phyloP scores from a whole-genome alignment of 2,888 invertebrate species.

The Lasioglossum oenotherae region DNA sequence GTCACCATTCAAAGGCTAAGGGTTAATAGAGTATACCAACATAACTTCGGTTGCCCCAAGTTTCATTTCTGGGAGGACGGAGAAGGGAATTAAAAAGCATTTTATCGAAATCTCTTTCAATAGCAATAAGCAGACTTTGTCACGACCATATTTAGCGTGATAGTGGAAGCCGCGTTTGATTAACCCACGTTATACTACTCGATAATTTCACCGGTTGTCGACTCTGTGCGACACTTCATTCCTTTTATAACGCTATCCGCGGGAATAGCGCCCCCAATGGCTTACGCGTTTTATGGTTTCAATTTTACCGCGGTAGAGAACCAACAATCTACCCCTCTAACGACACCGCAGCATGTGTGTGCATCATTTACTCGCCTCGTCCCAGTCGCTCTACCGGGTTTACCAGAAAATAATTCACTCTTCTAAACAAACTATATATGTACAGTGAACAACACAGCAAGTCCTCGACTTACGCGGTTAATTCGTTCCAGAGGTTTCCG shows the following conservation, averaged over 20 bases:
- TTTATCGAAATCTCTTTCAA: background rate
- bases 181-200: background rate
- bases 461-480: no score
- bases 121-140: background rate
- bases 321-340: conserved; percentile 20
- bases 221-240: background rate
- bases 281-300: conserved; percentile 31
- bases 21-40: background rate
- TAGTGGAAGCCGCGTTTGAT: background rate
- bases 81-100: background rate
- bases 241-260: conserved; percentile 26
- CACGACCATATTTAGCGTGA: background rate
- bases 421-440: background rate
- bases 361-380: conserved; percentile 13
- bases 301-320: conserved; percentile 15
- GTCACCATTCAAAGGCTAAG: no score
- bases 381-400: background rate
- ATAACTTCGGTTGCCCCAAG: background rate
- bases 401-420: background rate
- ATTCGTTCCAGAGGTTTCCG: no score
- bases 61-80: background rate
- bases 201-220: conserved; percentile 1
- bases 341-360: conserved; percentile 10
- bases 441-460: background rate
- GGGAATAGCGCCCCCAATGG: conserved; percentile 12